Base-by-base conservation (phyloP, 1,140 invertebrate genomes). In the Eufriesea mexicana region DNA sequence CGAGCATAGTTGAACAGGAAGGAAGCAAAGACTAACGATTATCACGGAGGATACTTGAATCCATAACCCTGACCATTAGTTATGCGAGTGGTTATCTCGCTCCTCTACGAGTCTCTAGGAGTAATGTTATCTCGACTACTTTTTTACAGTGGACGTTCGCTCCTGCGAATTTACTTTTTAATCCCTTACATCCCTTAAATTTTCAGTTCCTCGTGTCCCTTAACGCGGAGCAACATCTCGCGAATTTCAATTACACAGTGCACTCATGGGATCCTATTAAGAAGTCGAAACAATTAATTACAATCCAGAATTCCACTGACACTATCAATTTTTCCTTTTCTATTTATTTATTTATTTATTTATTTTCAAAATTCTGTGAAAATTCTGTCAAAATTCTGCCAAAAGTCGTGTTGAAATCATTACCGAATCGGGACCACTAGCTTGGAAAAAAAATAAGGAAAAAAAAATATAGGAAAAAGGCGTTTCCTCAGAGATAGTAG, bases 21-120 rank as follows among this genome's bases (percentile, higher is more conserved):
- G 12, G 14, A 25, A 25, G n/a, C 35, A 23, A 64, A 45, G 16
- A n/a, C 5, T 49, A 67, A 76, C 42, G 51, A 57, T 59, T 73
- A 80, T 64, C 78, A n/a, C 49, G 16, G 23, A 4, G 49, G 45
- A 28, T 64, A 28, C 59, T 80, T 66, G 75, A 81, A 81, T 81
- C 62, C 54, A 67, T 67, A 67, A 76, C 47, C 62, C 61, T 57
- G 72, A 76, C 49, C 62, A 59, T 81, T 76, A 81, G 42, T 81
- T 76, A 76, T 76, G 79, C 25, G 10, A 28, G 9, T 20, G 42
- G 42, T 76, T 81, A 81, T 81, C 62, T 74, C 49, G 20, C 57
- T 64, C 18, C 70, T 28, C 71, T 35, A 16, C 71, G 45, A 54
- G 49, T 81, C 47, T 35, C 35, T 35, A 35, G 51, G 14, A 81